Base-by-base conservation (phyloP, 2,113 vertebrate genomes). In the Podarcis raffonei region DNA sequence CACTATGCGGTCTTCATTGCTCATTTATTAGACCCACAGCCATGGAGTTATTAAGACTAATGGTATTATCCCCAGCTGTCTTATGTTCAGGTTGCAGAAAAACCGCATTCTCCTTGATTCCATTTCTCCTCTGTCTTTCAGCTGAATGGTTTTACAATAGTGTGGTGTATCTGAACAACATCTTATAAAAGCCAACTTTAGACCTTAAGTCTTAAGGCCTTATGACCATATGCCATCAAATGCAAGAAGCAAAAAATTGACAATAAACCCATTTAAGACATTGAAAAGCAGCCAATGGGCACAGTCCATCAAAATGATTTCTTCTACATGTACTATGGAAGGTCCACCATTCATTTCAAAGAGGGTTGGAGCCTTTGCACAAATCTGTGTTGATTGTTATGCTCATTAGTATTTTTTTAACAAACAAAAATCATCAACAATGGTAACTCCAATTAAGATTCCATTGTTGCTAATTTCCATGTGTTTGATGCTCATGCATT, bases 31-130 rank as follows among this genome's bases (percentile, higher is more conserved):
- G 37, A 59, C 22, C 0, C 13, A 5, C 23, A 86, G n/a, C 23
- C 15, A 57, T 79, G 2, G 3, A 85, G 39, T 89, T 89, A 42
- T 23, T 77, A 85, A 76, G 35, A 66, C 37, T 71, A 89, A 88
- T 2, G 37, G n/a, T n/a, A n/a, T n/a, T n/a, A n/a, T n/a, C n/a
- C n/a, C 76, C 69, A 32, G 20, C 4, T 42, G 88, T 87, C 77
- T 87, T 30, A 4, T 81, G 15, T 16, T 62, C 35, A 42, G 5
- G 77, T 5, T 82, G 16, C 48, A 1, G 69, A 65, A 76, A 65
- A n/a, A 9, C 57, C 85, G 42, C 42, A 75, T 48, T 30, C 20
- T 83, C 22, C n/a, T 35, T 87, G 53, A 20, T 74, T 30, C 48
- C 27, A 42, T 81, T 71, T 32, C 32, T 11, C 7, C 42, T 48